Percentiles rank a stretch among this genome's conserved stretches.
phyloP scores from a whole-genome alignment of 2,888 invertebrate species.

The Caenorhabditis becei region DNA sequence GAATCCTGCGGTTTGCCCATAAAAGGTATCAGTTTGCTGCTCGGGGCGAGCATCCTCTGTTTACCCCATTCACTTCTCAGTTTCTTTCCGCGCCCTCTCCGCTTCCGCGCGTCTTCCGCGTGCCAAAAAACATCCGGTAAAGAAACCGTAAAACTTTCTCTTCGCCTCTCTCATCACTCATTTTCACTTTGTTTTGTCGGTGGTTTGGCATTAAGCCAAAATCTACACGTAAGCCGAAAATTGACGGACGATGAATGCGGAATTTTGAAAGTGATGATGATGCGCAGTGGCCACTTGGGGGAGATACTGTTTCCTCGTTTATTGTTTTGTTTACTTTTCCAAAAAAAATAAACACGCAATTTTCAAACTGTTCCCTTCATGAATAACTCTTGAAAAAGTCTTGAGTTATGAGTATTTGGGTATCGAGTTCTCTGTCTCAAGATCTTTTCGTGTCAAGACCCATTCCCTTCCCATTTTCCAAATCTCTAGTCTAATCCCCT shows the following conservation, averaged over 20 bases:
- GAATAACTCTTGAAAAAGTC: neutral
- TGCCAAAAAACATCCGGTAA: slow-evolving; percentile 46
- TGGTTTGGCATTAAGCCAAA: slow-evolving; percentile 40
- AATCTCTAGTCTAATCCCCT: too few relatives aligned
- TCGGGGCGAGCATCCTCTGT: slow-evolving; percentile 27
- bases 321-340: neutral
- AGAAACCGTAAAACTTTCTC: slow-evolving; percentile 38
- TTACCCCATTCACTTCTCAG: slow-evolving; percentile 42
- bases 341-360: too few relatives aligned
- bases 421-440: neutral
- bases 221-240: slow-evolving; percentile 47
- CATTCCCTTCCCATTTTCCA: neutral
- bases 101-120: slow-evolving; percentile 23
- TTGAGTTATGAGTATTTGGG: neutral
- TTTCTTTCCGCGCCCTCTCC: slow-evolving; percentile 27
- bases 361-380: neutral
- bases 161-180: slow-evolving; percentile 3
- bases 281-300: neutral
- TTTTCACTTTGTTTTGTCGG: slow-evolving; percentile 1
- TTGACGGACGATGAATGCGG: slow-evolving; percentile 4
- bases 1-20: neutral
- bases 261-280: slow-evolving; percentile 14
- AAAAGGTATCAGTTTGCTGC: slow-evolving; percentile 6
- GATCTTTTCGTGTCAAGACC: neutral
- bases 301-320: neutral